Evolutionary conservation across 2,113 vertebrate species (phyloP).

Genomic region (Aptenodytes forsteri): DNA sequence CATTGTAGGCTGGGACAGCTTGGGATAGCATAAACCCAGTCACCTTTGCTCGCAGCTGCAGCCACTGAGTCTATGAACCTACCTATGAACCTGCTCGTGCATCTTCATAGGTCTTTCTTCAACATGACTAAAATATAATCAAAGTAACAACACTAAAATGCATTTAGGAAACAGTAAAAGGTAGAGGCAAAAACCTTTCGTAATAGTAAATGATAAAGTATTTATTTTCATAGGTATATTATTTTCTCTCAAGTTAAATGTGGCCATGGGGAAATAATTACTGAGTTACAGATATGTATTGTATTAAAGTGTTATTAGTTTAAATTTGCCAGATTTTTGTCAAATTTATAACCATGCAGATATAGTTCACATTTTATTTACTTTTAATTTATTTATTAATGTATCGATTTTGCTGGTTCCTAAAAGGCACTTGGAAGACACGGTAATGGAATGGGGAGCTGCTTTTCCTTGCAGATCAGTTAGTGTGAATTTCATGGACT

Average conservation of each 20-base stretch:
- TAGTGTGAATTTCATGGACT: slow-evolving; percentile 75
- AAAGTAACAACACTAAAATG: background rate
- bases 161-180: background rate
- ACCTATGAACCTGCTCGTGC: background rate
- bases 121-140: background rate
- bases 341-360: slow-evolving; percentile 64
- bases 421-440: slow-evolving; percentile 73
- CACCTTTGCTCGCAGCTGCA: background rate
- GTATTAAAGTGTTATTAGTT: slow-evolving; percentile 64
- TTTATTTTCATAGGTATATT: background rate
- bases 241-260: slow-evolving; percentile 27
- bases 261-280: slow-evolving; percentile 7
- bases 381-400: slow-evolving; percentile 24
- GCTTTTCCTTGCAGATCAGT: slow-evolving; percentile 70
- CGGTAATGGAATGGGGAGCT: slow-evolving; percentile 51
- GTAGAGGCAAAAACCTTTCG: background rate
- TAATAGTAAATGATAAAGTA: background rate
- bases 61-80: too few relatives aligned
- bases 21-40: background rate
- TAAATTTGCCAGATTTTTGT: slow-evolving; percentile 57
- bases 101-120: background rate
- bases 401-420: slow-evolving; percentile 71
- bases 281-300: background rate
- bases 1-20: fast-evolving
- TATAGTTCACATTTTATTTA: slow-evolving; percentile 72